These are phyloP conservation scores for Pipistrellus nathusii DNA, from an alignment of 2,797 vertebrate genomes.

Conservation along the genomic window DNA sequence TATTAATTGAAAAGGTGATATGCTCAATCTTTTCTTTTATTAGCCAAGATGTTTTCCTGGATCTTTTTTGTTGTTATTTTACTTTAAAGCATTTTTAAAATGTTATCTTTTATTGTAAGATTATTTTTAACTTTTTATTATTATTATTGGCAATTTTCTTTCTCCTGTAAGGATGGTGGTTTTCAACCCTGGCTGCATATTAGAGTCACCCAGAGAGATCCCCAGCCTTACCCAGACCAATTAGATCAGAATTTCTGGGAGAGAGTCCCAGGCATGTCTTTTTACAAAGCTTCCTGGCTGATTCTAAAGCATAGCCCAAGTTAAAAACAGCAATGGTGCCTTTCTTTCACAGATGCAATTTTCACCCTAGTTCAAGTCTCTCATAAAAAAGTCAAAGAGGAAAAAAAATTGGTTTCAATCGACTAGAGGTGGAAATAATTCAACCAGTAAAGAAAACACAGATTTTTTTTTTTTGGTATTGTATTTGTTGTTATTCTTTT, in stretches of 20 bases:
- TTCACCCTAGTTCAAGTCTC: neutral
- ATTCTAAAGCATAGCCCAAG: neutral
- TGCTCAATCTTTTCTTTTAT: constrained; percentile 20
- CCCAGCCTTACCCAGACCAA: neutral
- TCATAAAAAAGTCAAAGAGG: neutral
- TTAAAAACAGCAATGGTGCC: constrained; percentile 23
- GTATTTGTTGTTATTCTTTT: neutral
- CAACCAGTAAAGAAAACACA: neutral
- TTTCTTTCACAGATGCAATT: constrained; percentile 22
- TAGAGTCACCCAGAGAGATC: neutral
- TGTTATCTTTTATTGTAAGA: neutral
- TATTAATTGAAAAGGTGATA: constrained; percentile 61
- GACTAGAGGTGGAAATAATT: constrained; percentile 6
- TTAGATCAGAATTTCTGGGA: constrained; percentile 42
- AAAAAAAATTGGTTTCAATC: neutral
- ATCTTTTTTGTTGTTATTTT: constrained; percentile 25
- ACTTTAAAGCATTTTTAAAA: constrained; percentile 10
- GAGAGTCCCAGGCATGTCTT: neutral
- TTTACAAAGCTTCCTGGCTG: neutral
- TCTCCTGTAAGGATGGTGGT: neutral
- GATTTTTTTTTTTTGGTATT: neutral
- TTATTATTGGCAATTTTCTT: neutral
- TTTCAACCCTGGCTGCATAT: constrained; percentile 2
- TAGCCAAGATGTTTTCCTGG: neutral
- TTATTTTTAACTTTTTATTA: neutral